Base-by-base conservation (phyloP, 2,888 invertebrate genomes). In the Oscheius sp. region DNA sequence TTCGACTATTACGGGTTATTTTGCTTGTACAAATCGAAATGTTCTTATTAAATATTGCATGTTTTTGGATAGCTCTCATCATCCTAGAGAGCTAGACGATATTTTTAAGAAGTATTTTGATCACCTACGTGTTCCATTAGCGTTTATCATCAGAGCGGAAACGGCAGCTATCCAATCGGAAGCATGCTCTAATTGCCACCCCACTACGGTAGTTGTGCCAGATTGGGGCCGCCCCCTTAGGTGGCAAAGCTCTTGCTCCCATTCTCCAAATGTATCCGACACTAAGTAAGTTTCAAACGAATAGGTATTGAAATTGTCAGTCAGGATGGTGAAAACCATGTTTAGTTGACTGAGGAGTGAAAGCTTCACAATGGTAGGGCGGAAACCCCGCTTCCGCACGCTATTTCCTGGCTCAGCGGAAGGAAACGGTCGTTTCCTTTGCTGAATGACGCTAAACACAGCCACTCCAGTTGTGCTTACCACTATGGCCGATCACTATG, bases 361-460 rank as follows among this genome's bases (percentile, higher is more conserved):
- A 27, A 34, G 25, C 46, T 61, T 64, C 53, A 65, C 65, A 65
- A 65, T 65, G 46, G 65, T 34, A 73, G 74, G 72, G 72, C 76
- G 76, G 76, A 76, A 76, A 73, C 76, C 68, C 71, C 69, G 76
- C 74, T 76, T 74, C 76, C 76, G 76, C 76, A 76, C 71, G 71
- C 72, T 76, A 76, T 76, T 76, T 76, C 76, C 76, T 76, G 74
- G 69, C 57, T 61, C 61, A 45, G 61, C 55, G 34, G 67, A 37
- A 46, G 74, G 74, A 76, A 75, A 73, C 72, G 65, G 70, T 70
- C 69, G 58, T 52, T 53, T 69, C 69, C 50, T 42, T 64, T 69
- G 31, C 50, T 58, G 42, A 34, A 63, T 34, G 52, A 64, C 27
- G 31, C 55, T 34, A 53, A 45, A 31, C 27, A 69, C 50, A 37